phyloP scores from a whole-genome alignment of 2,888 invertebrate genomes.

The Nomada goodeniana region DNA sequence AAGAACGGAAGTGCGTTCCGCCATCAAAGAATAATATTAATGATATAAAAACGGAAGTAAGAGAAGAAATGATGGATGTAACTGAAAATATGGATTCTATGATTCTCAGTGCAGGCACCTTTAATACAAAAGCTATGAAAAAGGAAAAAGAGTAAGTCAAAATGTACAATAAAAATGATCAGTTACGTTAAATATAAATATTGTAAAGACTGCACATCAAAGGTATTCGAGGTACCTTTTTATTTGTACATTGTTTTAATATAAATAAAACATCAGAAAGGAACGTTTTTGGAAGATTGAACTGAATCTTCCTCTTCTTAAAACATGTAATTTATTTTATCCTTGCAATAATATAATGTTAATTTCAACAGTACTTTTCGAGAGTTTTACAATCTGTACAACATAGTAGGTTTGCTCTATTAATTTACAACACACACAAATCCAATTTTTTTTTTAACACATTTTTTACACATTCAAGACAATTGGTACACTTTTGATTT shows the following conservation, averaged over 20 bases:
- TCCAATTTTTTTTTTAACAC: constrained; percentile 48
- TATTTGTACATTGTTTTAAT: constrained; percentile 29
- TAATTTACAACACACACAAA: constrained; percentile 57
- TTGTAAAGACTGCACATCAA: constrained; percentile 23
- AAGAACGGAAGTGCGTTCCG: constrained; percentile 53
- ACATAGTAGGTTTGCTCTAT: constrained; percentile 51
- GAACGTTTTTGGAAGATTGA: neutral
- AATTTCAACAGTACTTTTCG: constrained; percentile 54
- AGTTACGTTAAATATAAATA: constrained; percentile 14
- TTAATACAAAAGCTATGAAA: neutral
- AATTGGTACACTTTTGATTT: constrained; percentile 58
- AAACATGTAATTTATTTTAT: constrained; percentile 70
- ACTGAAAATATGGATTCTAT: constrained; percentile 74
- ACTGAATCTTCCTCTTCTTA: constrained; percentile 44
- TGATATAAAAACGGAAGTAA: neutral
- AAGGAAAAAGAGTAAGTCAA: constrained; percentile 15
- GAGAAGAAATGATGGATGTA: constrained; percentile 75
- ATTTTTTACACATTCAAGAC: constrained; percentile 52
- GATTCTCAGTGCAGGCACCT: constrained; percentile 45
- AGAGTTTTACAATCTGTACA: constrained; percentile 64
- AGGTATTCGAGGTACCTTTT: constrained; percentile 14
- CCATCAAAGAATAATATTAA: neutral
- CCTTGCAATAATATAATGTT: constrained; percentile 64
- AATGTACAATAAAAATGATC: constrained; percentile 9
- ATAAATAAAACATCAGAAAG: constrained; percentile 34